Evolutionary conservation across 30 jellyfish, hydroid and myxozoan species (phyloP).

Genomic region (Hydractinia symbiolongicarpus): DNA sequence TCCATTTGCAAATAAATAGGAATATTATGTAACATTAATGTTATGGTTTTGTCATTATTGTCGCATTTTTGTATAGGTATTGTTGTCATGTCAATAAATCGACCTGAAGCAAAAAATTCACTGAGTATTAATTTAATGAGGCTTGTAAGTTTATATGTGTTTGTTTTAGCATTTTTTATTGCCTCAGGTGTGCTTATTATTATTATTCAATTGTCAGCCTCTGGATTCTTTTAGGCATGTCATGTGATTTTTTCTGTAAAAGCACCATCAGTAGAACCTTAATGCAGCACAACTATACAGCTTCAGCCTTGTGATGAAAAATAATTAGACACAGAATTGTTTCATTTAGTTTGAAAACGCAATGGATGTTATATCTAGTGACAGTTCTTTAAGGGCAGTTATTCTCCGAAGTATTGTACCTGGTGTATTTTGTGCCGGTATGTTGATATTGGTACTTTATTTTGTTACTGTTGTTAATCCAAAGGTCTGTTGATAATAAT

Average conservation of each 20-base stretch:
- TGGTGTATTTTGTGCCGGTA: slow-evolving; percentile 95
- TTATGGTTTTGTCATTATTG: background rate
- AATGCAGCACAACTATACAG: too few relatives aligned
- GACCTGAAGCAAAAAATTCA: slow-evolving; percentile 86
- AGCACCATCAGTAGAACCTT: too few relatives aligned
- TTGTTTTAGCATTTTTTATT: background rate
- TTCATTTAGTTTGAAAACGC: slow-evolving; percentile 62
- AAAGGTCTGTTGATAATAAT: background rate
- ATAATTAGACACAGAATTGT: background rate
- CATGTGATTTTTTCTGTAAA: too few relatives aligned
- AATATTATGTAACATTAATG: too few relatives aligned
- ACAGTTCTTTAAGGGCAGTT: slow-evolving; percentile 50
- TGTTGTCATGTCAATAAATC: slow-evolving; percentile 71
- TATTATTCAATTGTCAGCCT: background rate
- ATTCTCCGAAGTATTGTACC: slow-evolving; percentile 83
- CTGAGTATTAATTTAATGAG: slow-evolving; percentile 54
- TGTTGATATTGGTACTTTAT: background rate
- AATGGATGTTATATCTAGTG: slow-evolving; percentile 43
- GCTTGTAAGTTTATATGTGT: slow-evolving; percentile 45
- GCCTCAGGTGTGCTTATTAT: too few relatives aligned
- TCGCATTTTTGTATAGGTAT: slow-evolving; percentile 38
- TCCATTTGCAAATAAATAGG: too few relatives aligned
- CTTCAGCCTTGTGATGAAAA: too few relatives aligned
- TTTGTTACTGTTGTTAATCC: background rate
- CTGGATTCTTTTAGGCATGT: too few relatives aligned